Conservation (phyloP, 2,888 invertebrate species). For the Cinara cedri region DNA sequence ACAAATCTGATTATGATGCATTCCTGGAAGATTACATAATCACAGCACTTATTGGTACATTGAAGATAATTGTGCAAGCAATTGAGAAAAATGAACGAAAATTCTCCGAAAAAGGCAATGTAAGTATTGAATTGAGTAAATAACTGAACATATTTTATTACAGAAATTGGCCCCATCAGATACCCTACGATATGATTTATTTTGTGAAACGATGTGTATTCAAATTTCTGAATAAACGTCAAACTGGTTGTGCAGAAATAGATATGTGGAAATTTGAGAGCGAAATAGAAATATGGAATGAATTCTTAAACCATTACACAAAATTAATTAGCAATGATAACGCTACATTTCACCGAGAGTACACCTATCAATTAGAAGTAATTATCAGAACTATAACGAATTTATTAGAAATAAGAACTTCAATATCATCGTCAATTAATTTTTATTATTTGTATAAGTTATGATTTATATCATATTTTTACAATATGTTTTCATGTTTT, state of each 20-base stretch:
- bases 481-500: too few relatives aligned
- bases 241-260: not conserved
- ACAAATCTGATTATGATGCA: slow-evolving; percentile 79
- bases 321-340: slow-evolving; percentile 7
- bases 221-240: not conserved
- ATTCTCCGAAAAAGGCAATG: slow-evolving; percentile 60
- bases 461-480: too few relatives aligned
- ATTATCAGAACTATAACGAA: not conserved
- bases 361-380: slow-evolving; percentile 42
- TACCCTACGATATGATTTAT: slow-evolving; percentile 30
- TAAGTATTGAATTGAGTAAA: slow-evolving; percentile 48
- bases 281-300: slow-evolving; percentile 23
- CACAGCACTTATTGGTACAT: slow-evolving; percentile 83
- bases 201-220: slow-evolving; percentile 23
- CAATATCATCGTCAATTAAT: too few relatives aligned
- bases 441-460: too few relatives aligned
- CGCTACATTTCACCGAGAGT: not conserved
- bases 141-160: not conserved
- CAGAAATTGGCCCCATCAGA: not conserved
- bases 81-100: slow-evolving; percentile 67
- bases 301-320: slow-evolving; percentile 34
- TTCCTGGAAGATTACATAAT: slow-evolving; percentile 88
- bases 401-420: not conserved
- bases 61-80: slow-evolving; percentile 77
- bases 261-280: slow-evolving; percentile 25